Conservation (phyloP, 2,113 vertebrate genomes). For the Macrotis lagotis region DNA sequence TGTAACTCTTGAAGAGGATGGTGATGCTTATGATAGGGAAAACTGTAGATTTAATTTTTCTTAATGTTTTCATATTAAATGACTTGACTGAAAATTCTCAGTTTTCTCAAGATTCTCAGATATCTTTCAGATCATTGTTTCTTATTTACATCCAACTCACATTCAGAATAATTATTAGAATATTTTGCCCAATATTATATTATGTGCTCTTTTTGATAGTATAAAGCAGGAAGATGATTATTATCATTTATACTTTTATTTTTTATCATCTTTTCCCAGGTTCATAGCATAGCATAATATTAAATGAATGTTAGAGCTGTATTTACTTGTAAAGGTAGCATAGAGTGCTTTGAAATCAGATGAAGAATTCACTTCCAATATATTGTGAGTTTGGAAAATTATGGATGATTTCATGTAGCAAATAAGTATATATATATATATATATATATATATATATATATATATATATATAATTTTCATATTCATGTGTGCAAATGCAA, state of each 20-base stretch:
- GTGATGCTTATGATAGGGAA: not conserved
- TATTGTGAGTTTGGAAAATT: not conserved
- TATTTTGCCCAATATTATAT: not conserved
- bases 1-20: not conserved
- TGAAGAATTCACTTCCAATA: not conserved
- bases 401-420: not conserved
- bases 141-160: not conserved
- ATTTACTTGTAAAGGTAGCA: not conserved
- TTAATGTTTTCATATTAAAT: not conserved
- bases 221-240: not conserved
- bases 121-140: no score
- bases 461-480: no score
- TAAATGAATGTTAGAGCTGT: not conserved
- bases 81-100: not conserved
- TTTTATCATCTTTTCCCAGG: not conserved
- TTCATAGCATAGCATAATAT: not conserved
- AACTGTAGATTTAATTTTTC: not conserved
- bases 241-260: not conserved
- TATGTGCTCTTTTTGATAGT: not conserved
- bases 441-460: no score
- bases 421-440: not conserved
- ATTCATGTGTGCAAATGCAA: not conserved
- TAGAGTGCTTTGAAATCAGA: not conserved
- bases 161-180: not conserved
- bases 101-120: not conserved